Base-by-base conservation (phyloP, 2,888 invertebrate genomes). In the Perizoma flavofasciatum region DNA sequence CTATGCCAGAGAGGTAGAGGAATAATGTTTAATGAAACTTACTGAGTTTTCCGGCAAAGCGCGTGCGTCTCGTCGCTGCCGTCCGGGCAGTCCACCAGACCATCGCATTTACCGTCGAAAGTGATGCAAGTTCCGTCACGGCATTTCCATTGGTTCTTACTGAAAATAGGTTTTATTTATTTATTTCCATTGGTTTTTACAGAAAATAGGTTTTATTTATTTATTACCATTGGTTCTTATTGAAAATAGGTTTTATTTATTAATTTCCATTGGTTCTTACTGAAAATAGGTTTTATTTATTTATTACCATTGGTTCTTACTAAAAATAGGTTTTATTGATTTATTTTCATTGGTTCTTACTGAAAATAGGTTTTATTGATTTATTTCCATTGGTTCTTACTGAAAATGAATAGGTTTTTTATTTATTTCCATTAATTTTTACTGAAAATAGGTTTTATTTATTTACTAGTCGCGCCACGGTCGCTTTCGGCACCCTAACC, bases 51-150 rank as follows among this genome's bases (percentile, higher is more conserved):
- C 51, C 84, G 73, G 50, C 89, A 90, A 1, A 86, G 75, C 0
- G 85, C 71, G 56, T 81, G 78, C 0, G 86, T 82, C 51, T 90
- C 90, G 45, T 90, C 90, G 49, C 86, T 88, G 0, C 75, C 73
- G 41, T 89, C 90, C 0, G 75, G 72, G n/a, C 90, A 90, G 77
- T 89, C 78, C 1, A 78, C 69, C 0, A 68, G 10, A 0, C 90
- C 90, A 43, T 90, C 88, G 33, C 90, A 90, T 50, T 83, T 86
- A 0, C 83, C 83, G 59, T 87, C 84, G 41, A 86, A 82, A 0
- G 73, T 66, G n/a, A 90, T 87, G 56, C 90, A 90, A 0, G 75
- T 69, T 0, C 83, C 85, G 10, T 89, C 88, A 0, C 81, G 74
- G 7, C 89, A 90, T 8, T 65, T 69, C 79, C 81, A 89, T 43